Base-by-base conservation (phyloP, 2,113 vertebrate genomes). In the Amia ocellicauda region DNA sequence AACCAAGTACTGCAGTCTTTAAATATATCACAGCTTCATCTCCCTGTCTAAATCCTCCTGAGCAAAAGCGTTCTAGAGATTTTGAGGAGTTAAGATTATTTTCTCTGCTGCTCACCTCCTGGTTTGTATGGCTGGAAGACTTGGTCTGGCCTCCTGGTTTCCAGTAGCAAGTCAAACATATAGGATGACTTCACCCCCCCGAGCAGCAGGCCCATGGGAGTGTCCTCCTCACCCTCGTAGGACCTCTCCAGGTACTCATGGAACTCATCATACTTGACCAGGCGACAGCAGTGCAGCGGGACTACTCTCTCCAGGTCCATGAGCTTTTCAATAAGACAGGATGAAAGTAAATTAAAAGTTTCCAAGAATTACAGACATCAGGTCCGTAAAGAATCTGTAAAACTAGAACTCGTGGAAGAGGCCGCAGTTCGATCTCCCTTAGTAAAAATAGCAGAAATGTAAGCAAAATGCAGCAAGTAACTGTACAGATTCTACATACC, bases 241-340 rank as follows among this genome's bases (percentile, higher is more conserved):
- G 96, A 99, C 52, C 93, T 87, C 66, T 99, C 97, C 71, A 99
- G 83, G 78, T 98, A 98, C 86, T 99, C 97, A 1, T 99, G 97
- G 72, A 99, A 98, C 83, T 99, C 97, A 26, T 99, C 97, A 0
- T 99, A 99, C 66, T 99, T 99, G 63, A 99, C 94, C 71, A 99
- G 85, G 58, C 97, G 94, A 78, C 96, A 99, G 72, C 95, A 98
- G 69, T 96, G 93, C 70, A 94, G 69, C 20, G 94, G 79, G 74
- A 95, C 79, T 0, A 88, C 72, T 2, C 88, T 92, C 47, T 97
- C 94, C 58, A 99, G 86, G 76, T 97, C 95, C 94, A 98, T 94
- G 60, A 98, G 68, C 97, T 99, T 65, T 11, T 7, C 31, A n/a
- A 36, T 36, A 36, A 36, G 31, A 36, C 5, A 36, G 31, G 31